Percentiles rank a stretch among this genome's conserved stretches.
Evolutionary conservation across 2,113 vertebrate species (phyloP).

Genomic region (Mus musculus): GRCm39 chr4:57470001-57470500

Average conservation of each 20-base stretch:
- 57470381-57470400: not conserved
- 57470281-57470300: not conserved
- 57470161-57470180: not conserved
- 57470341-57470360: not conserved
- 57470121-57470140: not conserved
- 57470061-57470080: not conserved
- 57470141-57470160: not conserved
- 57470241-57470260: not conserved
- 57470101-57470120: not conserved
- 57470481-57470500: not conserved
- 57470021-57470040: not conserved
- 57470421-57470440: not conserved
- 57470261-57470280: conserved; percentile 12
- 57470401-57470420: not conserved
- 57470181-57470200: not conserved
- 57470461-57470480: not conserved
- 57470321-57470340: not conserved
- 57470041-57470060: not conserved
- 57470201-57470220: conserved; percentile 31
- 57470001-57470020: not conserved
- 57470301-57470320: not conserved
- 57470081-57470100: not conserved
- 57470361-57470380: not conserved
- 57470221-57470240: not conserved
- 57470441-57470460: not conserved